Evolutionary conservation across 2,888 invertebrate genomes (phyloP).

Genomic region (Sarcophaga variegata): DNA sequence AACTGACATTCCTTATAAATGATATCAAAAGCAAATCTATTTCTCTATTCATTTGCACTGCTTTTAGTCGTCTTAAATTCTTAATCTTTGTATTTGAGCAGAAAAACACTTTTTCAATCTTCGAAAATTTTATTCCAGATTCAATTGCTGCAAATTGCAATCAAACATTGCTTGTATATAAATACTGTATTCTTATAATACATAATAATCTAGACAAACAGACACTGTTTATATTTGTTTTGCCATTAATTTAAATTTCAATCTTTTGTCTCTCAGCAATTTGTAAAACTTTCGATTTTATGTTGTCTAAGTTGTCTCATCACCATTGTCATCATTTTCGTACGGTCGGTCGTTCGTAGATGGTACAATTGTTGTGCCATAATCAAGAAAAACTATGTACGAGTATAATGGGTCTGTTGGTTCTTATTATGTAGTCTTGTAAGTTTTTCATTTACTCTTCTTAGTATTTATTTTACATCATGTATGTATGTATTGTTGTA

Average conservation of each 20-base stretch:
- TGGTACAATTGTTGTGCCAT: not conserved
- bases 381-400: not conserved
- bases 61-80: too few species aligned
- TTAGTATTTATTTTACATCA: slow-evolving; percentile 14
- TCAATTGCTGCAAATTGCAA: not conserved
- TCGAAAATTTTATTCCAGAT: too few species aligned
- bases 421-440: slow-evolving; percentile 7
- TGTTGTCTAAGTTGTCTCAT: not conserved
- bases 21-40: too few species aligned
- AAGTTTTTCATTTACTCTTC: slow-evolving; percentile 50
- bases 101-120: too few species aligned
- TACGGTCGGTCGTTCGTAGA: not conserved
- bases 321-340: not conserved
- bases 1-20: too few species aligned
- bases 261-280: not conserved
- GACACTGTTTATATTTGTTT: not conserved
- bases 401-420: not conserved
- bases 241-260: not conserved
- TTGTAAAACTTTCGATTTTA: not conserved
- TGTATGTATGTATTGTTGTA: slow-evolving; percentile 1
- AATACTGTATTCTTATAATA: not conserved
- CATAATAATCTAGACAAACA: not conserved
- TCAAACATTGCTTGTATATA: not conserved
- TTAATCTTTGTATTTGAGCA: too few species aligned
- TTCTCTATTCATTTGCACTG: too few species aligned